A percentile compares a stretch with the other conserved stretches of the same genome.
phyloP scores from a whole-genome alignment of 2,797 vertebrate genomes.

The Anguilla anguilla region DNA sequence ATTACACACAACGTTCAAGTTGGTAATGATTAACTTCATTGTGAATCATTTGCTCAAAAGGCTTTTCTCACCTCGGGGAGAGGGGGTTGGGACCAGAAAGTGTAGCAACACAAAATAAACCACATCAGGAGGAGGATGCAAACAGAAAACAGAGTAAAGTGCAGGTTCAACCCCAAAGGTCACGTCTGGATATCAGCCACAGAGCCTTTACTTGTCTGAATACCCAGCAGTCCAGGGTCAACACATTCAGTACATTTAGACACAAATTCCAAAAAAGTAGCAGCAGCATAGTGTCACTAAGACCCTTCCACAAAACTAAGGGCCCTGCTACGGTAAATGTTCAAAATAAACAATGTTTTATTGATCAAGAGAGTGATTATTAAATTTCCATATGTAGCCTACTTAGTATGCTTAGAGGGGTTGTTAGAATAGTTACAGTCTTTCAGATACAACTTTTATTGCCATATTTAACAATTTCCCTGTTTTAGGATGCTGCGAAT shows the following conservation, averaged over 20 bases:
- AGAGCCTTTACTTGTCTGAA: background rate
- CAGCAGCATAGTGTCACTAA: background rate
- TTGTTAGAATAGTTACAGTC: background rate
- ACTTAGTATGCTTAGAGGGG: background rate
- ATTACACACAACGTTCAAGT: conserved; percentile 22
- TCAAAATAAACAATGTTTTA: background rate
- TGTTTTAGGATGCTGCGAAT: background rate
- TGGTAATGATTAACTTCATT: conserved; percentile 11
- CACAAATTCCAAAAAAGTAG: background rate
- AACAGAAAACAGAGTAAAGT: background rate
- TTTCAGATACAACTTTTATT: background rate
- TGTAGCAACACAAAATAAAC: background rate
- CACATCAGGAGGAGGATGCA: background rate
- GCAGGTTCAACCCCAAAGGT: background rate
- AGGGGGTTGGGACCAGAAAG: background rate
- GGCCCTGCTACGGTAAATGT: background rate
- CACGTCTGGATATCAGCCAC: background rate
- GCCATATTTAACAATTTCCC: background rate
- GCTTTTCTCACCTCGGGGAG: background rate
- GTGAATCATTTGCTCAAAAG: background rate
- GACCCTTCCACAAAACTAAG: background rate
- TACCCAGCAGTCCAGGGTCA: background rate
- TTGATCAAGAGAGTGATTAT: background rate
- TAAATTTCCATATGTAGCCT: background rate
- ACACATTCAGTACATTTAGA: background rate